phyloP scores from a whole-genome alignment of 37 sponge, comb jelly and placozoan genomes.

The Tethya wilhelma region DNA sequence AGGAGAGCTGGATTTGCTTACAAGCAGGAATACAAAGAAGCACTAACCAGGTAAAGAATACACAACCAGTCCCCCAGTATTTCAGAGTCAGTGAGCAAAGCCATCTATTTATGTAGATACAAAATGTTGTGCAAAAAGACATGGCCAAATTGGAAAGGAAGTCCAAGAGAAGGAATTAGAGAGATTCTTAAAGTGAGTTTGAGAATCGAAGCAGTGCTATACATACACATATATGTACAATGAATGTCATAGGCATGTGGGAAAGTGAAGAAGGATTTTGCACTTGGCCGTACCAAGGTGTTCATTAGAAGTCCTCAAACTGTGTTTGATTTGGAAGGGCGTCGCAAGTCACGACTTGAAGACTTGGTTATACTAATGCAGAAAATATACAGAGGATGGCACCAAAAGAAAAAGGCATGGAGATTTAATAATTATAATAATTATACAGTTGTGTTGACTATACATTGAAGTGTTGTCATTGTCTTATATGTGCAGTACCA shows the following conservation, averaged over 20 bases:
- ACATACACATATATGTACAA: not conserved
- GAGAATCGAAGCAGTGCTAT: not conserved
- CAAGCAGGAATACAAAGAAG: constrained; percentile 55
- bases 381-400: constrained; percentile 68
- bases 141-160: constrained; percentile 84
- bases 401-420: constrained; percentile 60
- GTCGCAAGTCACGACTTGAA: constrained; percentile 52
- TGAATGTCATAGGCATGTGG: constrained; percentile 26
- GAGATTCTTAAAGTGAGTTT: constrained; percentile 69
- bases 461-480: too few relatives aligned
- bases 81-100: not conserved
- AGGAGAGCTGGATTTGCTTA: constrained; percentile 90
- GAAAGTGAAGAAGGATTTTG: constrained; percentile 43
- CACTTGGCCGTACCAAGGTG: constrained; percentile 82
- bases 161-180: constrained; percentile 69
- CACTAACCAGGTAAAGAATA: constrained; percentile 50
- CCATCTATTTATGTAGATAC: constrained; percentile 46
- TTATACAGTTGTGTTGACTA: too few relatives aligned
- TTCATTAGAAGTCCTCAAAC: constrained; percentile 82
- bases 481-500: constrained; percentile 33
- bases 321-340: constrained; percentile 86
- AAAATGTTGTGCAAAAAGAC: constrained; percentile 83
- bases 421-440: too few relatives aligned
- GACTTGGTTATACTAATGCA: constrained; percentile 75
- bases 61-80: not conserved